Conservation (phyloP, 1,140 invertebrate genomes). For the Trialeurodes vaporariorum region DNA sequence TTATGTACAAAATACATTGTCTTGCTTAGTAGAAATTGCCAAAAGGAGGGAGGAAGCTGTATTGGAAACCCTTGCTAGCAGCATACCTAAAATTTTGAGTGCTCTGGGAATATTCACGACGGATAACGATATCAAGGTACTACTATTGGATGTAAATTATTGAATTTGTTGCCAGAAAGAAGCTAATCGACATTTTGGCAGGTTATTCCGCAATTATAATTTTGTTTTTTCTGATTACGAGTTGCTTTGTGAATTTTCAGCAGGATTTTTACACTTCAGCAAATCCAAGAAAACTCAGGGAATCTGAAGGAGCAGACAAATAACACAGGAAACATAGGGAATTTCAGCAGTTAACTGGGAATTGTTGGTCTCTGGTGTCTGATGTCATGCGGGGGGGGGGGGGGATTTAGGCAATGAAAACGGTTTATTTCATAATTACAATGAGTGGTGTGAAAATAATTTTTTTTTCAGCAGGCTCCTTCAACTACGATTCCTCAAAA, state of each 20-base stretch:
- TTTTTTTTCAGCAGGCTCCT: no score
- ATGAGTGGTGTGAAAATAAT: no score
- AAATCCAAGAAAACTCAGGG: no score
- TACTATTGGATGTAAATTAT: neutral
- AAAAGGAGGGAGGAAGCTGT: constrained; percentile 56
- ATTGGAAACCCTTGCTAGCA: constrained; percentile 54
- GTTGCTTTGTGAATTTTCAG: neutral
- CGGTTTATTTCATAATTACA: no score
- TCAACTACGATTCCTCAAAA: no score
- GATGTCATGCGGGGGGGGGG: no score
- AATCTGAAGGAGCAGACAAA: no score
- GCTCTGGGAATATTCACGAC: constrained; percentile 57
- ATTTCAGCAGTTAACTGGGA: no score
- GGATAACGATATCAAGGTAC: constrained; percentile 59
- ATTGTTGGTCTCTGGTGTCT: no score
- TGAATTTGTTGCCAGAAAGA: neutral
- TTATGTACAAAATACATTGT: constrained; percentile 59
- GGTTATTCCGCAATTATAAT: neutral
- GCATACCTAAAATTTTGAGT: constrained; percentile 54
- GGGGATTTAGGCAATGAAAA: no score
- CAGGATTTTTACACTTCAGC: no score
- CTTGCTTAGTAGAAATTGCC: constrained; percentile 53
- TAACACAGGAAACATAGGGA: no score
- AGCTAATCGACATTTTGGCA: neutral
- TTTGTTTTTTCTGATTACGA: neutral